Base-by-base conservation (phyloP, 1,140 invertebrate species). In the silkworm (Bombyx mori) region DNA sequence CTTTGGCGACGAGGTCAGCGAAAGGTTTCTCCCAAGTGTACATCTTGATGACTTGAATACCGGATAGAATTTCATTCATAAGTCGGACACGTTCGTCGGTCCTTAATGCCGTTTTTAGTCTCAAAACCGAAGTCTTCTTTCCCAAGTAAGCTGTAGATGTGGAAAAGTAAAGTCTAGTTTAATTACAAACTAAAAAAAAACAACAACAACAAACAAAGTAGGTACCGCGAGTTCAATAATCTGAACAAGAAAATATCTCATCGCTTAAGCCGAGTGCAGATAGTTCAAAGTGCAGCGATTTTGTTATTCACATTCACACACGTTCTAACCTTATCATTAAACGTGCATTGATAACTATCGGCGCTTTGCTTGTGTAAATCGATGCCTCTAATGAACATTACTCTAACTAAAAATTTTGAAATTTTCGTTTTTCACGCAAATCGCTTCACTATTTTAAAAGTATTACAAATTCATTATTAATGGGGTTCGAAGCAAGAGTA, bases 41-140 rank as follows among this genome's bases (percentile, higher is more conserved):
- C 93, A 95, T 95, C 88, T 96, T 96, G 66, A 96, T 95, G 6
- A 95, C 90, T 69, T 91, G 90, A 54, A 92, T 91, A 0, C 92
- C 92, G 1, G 88, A 89, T 1, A 97, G 91, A 47, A 97, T 94
- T 75, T 97, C 95, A 70, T 94, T 96, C 90, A 96, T 96, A 9
- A 96, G 82, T 18, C 94, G 90, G 1, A 97, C 93, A 26, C 96
- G 88, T 65, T 95, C 93, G 77, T 97, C 95, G 0, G 94, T 96
- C 3, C 91, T 82, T 8, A 88, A 57, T 2, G 87, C 87, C 1
- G 93, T 94, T 59, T 89, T 89, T 3, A 93, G 60, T 45, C 90
- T 83, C 35, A 89, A 82, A 10, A 89, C 79, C 0, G 89, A 90
- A 45, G 88, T 89, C 3, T 88, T 79, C 56, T 90, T 90, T 2